Conservation (phyloP, 2,113 vertebrate genomes). For the Drymodes brunneopygia region DNA sequence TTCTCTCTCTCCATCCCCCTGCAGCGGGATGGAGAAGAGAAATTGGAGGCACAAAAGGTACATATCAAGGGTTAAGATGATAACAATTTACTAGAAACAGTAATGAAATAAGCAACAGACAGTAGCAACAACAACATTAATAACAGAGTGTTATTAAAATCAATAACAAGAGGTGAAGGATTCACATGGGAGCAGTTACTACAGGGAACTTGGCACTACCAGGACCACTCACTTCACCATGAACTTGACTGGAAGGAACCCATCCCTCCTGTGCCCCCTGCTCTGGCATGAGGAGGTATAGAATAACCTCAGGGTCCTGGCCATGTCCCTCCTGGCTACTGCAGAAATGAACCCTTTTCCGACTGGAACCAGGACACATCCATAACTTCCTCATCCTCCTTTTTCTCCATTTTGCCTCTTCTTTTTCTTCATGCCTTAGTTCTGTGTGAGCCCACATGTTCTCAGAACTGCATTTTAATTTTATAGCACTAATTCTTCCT, state of each 20-base stretch:
- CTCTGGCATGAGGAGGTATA: neutral
- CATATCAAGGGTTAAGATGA: neutral
- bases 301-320: neutral
- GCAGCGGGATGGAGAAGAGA: neutral
- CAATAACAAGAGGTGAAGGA: neutral
- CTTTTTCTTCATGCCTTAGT: neutral
- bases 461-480: neutral
- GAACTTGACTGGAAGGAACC: neutral
- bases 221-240: no score
- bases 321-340: neutral
- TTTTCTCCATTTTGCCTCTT: neutral
- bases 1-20: neutral
- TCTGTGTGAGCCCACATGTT: neutral
- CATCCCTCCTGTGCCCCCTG: neutral
- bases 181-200: neutral
- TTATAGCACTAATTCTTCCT: neutral
- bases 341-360: neutral
- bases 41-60: neutral
- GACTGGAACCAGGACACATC: neutral
- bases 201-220: fast-evolving
- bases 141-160: neutral
- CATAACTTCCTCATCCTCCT: neutral
- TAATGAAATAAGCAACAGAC: neutral
- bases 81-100: neutral
- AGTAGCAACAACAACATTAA: neutral